phyloP scores from a whole-genome alignment of 2,888 invertebrate genomes.

The Drepana falcataria region DNA sequence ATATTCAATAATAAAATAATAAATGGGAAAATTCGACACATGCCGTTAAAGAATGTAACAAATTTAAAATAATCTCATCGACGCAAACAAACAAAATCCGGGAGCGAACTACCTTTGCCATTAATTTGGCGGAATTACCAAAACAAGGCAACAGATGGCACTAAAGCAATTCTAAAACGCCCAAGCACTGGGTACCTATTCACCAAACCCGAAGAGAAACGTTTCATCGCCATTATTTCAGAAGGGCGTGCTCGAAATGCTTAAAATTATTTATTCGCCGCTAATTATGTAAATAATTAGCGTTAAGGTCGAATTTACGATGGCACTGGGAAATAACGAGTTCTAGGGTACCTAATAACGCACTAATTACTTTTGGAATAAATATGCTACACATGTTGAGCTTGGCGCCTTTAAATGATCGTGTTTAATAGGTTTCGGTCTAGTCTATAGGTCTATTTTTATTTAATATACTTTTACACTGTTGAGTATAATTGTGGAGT shows the following conservation, averaged over 20 bases:
- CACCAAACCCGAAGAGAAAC: background rate
- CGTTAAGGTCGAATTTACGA: slow-evolving; percentile 2
- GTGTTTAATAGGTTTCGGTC: background rate
- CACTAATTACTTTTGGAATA: background rate
- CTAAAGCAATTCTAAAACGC: background rate
- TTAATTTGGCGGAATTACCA: background rate
- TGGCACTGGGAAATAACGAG: background rate
- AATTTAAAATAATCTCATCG: too few relatives aligned
- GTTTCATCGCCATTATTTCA: background rate
- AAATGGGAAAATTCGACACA: too few relatives aligned
- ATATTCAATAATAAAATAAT: too few relatives aligned
- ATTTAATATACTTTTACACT: background rate
- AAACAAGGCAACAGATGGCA: background rate
- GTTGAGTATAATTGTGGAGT: too few relatives aligned
- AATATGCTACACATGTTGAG: background rate
- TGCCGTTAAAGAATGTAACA: too few relatives aligned
- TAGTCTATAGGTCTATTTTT: background rate
- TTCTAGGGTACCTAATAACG: background rate
- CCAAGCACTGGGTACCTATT: background rate
- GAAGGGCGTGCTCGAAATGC: background rate
- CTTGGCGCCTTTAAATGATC: background rate
- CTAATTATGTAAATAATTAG: slow-evolving; percentile 22
- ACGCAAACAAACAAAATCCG: background rate
- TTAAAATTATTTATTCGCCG: slow-evolving; percentile 10
- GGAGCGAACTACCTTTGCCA: background rate